Evolutionary conservation across 1,140 invertebrate genomes (phyloP), one percentile per base, ranked within the genome.

Genomic region (Lutraria rhynchaena): DNA sequence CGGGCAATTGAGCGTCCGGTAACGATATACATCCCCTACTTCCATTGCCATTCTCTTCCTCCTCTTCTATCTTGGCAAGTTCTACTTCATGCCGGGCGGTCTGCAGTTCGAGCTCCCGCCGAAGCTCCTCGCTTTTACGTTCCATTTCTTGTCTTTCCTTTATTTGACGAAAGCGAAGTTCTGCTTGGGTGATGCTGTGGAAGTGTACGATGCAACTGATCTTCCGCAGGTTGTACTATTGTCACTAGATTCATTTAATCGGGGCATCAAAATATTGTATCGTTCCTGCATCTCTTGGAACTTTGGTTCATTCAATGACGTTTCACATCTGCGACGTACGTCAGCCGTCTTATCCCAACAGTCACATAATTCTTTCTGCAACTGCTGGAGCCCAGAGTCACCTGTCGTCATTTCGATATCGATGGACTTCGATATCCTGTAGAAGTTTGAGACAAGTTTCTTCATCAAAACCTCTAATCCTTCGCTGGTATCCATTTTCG

Each of bases 41-140:
- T 61, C 19, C 58, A 19, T 29, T 19, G 27, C 31, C 22, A n/a
- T 61, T 27, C 4, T 15, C 17, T 4, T 61, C 58, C 19, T 35
- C 58, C 3, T 61, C 58, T 27, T 61, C 58, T n/a, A 61, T 31
- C 4, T 61, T 29, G 19, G 5, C 58, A 5, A 3, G 58, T 27
- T 61, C 58, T 35, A 61, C 3, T n/a, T 61, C 58, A n/a, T 61
- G 58, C 27, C 58, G 58, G 33, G 58, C 58, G 4, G 58, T 29
- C 58, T 61, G 58, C 9, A 61, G 58, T 61, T 61, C 58, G 58
- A 35, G 27, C 33, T 61, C 58, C 58, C 33, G 58, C 7, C 58
- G 58, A 61, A 61, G 11, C 58, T 61, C 58, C 58, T 61, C 58
- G 22, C 58, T 61, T 19, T n/a, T 61, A 17, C 58, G 58, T 29